Evolutionary conservation across 2,113 vertebrate genomes (phyloP).

Genomic region (Turdus rufiventris): DNA sequence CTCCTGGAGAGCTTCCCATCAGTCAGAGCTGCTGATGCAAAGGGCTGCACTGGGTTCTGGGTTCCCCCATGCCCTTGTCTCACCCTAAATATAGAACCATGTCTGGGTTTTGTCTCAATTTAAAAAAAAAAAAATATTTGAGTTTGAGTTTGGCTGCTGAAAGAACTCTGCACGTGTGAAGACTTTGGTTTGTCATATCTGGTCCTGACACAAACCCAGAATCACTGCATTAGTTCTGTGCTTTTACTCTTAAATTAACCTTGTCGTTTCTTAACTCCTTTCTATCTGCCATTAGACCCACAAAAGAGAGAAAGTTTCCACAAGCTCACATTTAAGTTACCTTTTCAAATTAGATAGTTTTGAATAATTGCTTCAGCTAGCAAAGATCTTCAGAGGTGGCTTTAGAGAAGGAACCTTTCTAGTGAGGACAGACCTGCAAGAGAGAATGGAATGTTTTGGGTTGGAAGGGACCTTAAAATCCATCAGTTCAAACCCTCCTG

Average conservation of each 20-base stretch:
- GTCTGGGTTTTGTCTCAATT: background rate
- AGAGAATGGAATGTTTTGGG: background rate
- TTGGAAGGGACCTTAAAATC: background rate
- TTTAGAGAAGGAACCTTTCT: background rate
- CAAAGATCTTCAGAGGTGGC: background rate
- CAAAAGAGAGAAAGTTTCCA: background rate
- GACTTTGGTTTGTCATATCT: accelerated
- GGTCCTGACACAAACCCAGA: background rate
- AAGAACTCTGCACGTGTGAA: accelerated
- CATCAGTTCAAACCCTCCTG: background rate
- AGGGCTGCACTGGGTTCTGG: background rate
- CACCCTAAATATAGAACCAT: background rate
- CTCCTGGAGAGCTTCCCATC: background rate
- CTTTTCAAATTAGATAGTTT: background rate
- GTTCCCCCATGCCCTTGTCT: background rate
- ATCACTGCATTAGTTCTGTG: background rate
- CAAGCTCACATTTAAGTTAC: background rate
- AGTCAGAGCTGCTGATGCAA: background rate
- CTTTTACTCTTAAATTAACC: background rate
- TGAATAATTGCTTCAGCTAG: background rate
- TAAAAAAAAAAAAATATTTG: background rate
- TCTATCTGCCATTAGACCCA: background rate
- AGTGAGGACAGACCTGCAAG: background rate
- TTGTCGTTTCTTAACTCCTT: background rate
- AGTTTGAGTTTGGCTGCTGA: background rate